Percentiles rank a stretch among this genome's conserved stretches.
phyloP scores from a whole-genome alignment of 2,113 vertebrate species.

The Arvicanthis niloticus region DNA sequence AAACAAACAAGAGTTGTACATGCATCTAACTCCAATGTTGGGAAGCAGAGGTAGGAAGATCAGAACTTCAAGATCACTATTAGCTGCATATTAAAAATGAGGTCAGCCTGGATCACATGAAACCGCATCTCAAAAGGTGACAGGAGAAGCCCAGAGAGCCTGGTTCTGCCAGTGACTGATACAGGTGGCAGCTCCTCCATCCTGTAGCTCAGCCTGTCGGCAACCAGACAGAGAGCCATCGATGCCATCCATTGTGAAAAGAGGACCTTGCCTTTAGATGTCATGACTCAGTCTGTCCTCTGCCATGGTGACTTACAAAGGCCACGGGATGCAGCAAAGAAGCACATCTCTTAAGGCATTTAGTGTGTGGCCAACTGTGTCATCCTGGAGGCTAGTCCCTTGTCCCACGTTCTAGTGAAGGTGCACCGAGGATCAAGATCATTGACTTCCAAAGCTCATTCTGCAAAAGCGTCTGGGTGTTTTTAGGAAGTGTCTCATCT shows the following conservation, averaged over 20 bases:
- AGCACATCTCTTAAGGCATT: not conserved
- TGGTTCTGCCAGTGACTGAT: not conserved
- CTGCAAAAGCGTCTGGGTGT: not conserved
- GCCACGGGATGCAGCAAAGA: not conserved
- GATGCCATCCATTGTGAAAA: not conserved
- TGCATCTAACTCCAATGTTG: not conserved
- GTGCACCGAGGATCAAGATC: not conserved
- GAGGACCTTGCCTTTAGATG: not conserved
- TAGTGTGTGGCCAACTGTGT: accelerated
- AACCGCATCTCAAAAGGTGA: not conserved
- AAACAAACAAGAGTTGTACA: not conserved
- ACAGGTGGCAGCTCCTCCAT: accelerated
- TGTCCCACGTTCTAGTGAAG: not conserved
- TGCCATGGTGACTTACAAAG: not conserved
- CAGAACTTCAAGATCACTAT: not conserved
- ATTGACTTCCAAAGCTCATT: not conserved
- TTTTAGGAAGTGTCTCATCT: not conserved
- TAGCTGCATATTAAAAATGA: not conserved
- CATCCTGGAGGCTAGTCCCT: not conserved
- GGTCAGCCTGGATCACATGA: not conserved
- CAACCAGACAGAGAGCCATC: too few relatives aligned
- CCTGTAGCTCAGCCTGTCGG: not conserved
- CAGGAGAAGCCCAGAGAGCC: not conserved
- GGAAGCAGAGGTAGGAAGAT: not conserved
- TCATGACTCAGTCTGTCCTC: not conserved